These are phyloP conservation scores for Stichodactyla helianthus DNA, from an alignment of 64 coral and sea anemone species.

Conservation along the genomic window DNA sequence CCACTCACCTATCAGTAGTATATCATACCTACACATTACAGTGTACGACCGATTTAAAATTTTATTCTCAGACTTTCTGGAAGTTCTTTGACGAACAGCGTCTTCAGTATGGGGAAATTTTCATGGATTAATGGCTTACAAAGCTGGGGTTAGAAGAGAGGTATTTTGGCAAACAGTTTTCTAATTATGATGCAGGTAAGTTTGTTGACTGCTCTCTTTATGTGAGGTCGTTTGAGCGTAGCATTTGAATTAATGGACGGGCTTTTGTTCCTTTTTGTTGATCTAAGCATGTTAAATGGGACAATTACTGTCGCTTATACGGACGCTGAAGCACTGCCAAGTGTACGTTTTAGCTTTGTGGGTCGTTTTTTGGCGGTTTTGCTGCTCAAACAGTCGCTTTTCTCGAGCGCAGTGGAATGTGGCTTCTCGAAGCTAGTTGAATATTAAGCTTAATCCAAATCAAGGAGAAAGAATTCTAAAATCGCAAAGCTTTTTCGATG, in stretches of 20 bases:
- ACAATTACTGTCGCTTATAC: conserved; percentile 30
- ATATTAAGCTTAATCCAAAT: not conserved
- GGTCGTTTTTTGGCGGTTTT: not conserved
- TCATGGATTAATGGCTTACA: not conserved
- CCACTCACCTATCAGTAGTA: not conserved
- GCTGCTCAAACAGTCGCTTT: not conserved
- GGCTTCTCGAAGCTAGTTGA: not conserved
- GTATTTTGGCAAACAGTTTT: conserved; percentile 16
- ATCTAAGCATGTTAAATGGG: conserved; percentile 40
- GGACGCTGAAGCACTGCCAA: conserved; percentile 3
- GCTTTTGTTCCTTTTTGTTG: conserved; percentile 29
- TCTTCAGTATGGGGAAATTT: not conserved
- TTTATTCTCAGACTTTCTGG: not conserved
- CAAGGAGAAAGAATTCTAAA: not conserved
- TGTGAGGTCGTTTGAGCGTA: conserved; percentile 12
- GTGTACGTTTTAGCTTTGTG: not conserved
- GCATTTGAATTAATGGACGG: not conserved
- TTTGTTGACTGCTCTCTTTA: conserved; percentile 21
- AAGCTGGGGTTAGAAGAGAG: not conserved
- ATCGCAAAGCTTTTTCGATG: conserved; percentile 15
- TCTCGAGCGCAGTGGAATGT: conserved; percentile 2
- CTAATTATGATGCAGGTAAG: conserved; percentile 20
- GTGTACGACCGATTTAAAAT: not conserved
- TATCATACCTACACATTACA: not conserved
- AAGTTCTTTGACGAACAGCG: not conserved